These are phyloP conservation scores for Melipona quadrifasciata DNA, from an alignment of 1,140 invertebrate genomes.

Conservation along the genomic window DNA sequence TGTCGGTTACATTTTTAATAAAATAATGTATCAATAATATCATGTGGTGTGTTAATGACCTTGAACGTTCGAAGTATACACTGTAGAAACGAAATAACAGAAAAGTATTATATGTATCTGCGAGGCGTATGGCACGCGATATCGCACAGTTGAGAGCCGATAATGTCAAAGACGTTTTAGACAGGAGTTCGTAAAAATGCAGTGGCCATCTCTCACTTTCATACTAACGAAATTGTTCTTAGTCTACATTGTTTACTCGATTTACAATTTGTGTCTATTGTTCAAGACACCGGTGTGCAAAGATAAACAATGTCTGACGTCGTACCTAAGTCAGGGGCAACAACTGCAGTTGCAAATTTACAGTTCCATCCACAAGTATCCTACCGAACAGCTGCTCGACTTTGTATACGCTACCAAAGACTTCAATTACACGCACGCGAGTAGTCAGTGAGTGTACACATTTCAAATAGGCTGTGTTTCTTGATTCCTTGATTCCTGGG, in stretches of 20 bases:
- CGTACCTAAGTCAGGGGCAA: slow-evolving; percentile 83
- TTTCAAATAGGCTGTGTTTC: no score
- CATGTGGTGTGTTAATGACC: neutral
- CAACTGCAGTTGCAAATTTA: slow-evolving; percentile 84
- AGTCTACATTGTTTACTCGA: slow-evolving; percentile 87
- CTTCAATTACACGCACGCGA: slow-evolving; percentile 82
- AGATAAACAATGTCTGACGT: slow-evolving; percentile 84
- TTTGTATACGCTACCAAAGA: slow-evolving; percentile 76
- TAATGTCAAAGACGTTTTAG: neutral
- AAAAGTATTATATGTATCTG: no score
- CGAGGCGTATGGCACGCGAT: neutral
- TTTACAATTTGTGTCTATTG: slow-evolving; percentile 88
- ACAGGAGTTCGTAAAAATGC: slow-evolving; percentile 61
- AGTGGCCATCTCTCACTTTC: slow-evolving; percentile 80
- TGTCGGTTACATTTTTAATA: neutral
- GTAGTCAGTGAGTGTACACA: slow-evolving; percentile 63
- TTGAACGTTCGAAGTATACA: neutral
- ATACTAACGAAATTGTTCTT: slow-evolving; percentile 86
- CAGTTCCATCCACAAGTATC: slow-evolving; percentile 82
- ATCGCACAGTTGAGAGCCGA: neutral
- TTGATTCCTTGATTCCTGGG: no score
- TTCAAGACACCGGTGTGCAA: slow-evolving; percentile 88
- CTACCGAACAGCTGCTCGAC: slow-evolving; percentile 75
- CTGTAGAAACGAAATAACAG: neutral
- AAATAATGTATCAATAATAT: neutral